A percentile compares a stretch with the other conserved stretches of the same genome.
Evolutionary conservation across 2,797 vertebrate species (phyloP).

Genomic region (Gymnocypris eckloni): DNA sequence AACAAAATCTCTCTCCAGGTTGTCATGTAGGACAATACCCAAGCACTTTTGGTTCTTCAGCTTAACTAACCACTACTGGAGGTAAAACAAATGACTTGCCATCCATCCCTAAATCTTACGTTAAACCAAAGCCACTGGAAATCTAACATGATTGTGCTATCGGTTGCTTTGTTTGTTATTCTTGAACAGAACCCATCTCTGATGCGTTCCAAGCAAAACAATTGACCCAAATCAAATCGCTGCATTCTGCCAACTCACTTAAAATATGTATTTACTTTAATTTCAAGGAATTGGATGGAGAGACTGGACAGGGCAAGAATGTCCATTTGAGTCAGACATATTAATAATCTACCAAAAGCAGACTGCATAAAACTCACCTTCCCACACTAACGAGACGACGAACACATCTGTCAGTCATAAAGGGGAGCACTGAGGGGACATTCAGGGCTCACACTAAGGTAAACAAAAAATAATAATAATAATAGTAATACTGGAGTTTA

Average conservation of each 20-base stretch:
- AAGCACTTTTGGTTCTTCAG: slow-evolving; percentile 31
- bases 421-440: background rate
- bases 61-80: slow-evolving; percentile 28
- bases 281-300: slow-evolving; percentile 20
- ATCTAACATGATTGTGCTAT: slow-evolving; percentile 13
- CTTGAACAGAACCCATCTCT: slow-evolving; percentile 34
- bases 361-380: slow-evolving; percentile 15
- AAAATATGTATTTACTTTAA: slow-evolving; percentile 40
- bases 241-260: slow-evolving; percentile 31
- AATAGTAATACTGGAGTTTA: background rate
- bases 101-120: slow-evolving; percentile 33
- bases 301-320: background rate
- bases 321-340: slow-evolving; percentile 13
- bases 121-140: slow-evolving; percentile 27
- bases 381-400: slow-evolving; percentile 4
- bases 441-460: background rate
- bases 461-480: background rate
- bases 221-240: slow-evolving; percentile 2
- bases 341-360: background rate
- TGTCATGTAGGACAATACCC: slow-evolving; percentile 25
- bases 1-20: background rate
- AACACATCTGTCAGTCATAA: slow-evolving; percentile 18
- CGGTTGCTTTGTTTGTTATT: slow-evolving; percentile 43
- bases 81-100: slow-evolving; percentile 4
- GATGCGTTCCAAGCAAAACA: slow-evolving; percentile 21